Percentiles rank a stretch among this genome's conserved stretches.
Conservation (phyloP, 2,797 vertebrate species). For the Propithecus perrieri region DNA sequence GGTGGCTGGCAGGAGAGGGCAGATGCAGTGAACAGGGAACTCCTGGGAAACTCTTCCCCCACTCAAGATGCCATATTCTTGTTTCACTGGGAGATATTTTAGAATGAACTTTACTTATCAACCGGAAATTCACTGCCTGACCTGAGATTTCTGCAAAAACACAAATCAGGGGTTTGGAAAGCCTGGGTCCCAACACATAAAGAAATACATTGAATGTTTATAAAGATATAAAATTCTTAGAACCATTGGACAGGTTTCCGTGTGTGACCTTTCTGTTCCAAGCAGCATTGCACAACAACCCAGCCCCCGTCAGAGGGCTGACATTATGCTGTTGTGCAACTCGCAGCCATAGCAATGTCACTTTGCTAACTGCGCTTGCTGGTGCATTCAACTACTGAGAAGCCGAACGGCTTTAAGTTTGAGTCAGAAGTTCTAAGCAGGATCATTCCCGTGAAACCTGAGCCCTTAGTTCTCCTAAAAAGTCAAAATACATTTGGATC, state of each 20-base stretch:
- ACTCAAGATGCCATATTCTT: background rate
- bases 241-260: slow-evolving; percentile 83
- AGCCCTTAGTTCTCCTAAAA: slow-evolving; percentile 51
- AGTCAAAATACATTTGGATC: slow-evolving; percentile 72
- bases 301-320: slow-evolving; percentile 79
- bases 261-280: slow-evolving; percentile 82
- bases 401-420: slow-evolving; percentile 69
- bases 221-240: slow-evolving; percentile 87
- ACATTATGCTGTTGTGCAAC: slow-evolving; percentile 85
- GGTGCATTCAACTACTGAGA: slow-evolving; percentile 70
- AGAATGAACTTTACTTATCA: slow-evolving; percentile 57
- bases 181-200: slow-evolving; percentile 71
- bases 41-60: background rate
- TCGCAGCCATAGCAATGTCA: slow-evolving; percentile 77
- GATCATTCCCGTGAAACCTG: slow-evolving; percentile 77
- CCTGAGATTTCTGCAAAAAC: slow-evolving; percentile 82
- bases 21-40: background rate
- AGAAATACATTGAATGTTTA: slow-evolving; percentile 83
- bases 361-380: slow-evolving; percentile 73
- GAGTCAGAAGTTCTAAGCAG: slow-evolving; percentile 67
- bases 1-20: background rate
- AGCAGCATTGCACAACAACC: slow-evolving; percentile 85
- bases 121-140: slow-evolving; percentile 78
- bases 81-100: slow-evolving; percentile 43
- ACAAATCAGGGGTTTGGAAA: slow-evolving; percentile 79